Evolutionary conservation across 2,888 invertebrate genomes (phyloP).

Genomic region (Callosobruchus maculatus): DNA sequence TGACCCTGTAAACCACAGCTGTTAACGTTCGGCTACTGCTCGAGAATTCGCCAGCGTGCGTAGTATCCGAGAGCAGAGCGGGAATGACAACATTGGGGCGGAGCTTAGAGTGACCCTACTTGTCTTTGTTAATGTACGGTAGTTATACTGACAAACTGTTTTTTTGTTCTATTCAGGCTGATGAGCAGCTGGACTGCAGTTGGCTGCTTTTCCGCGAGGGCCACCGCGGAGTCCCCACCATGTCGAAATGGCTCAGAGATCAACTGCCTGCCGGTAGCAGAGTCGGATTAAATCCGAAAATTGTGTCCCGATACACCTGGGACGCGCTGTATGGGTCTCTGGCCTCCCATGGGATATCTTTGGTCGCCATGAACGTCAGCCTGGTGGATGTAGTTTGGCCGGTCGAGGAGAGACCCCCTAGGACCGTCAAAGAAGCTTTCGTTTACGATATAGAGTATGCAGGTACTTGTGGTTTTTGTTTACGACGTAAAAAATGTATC

Average conservation of each 20-base stretch:
- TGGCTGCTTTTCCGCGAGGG: slow-evolving; percentile 87
- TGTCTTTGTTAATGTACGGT: too few relatives aligned
- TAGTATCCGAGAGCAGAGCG: too few relatives aligned
- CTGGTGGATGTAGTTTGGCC: slow-evolving; percentile 77
- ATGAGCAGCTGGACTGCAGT: slow-evolving; percentile 77
- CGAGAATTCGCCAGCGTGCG: too few relatives aligned
- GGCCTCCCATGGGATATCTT: slow-evolving; percentile 42
- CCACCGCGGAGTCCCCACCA: slow-evolving; percentile 56
- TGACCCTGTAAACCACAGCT: too few relatives aligned
- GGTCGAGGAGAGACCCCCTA: slow-evolving; percentile 33
- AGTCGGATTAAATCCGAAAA: slow-evolving; percentile 65
- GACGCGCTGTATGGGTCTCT: slow-evolving; percentile 57
- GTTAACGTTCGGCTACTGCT: too few relatives aligned
- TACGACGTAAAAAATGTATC: too few relatives aligned
- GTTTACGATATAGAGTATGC: slow-evolving; percentile 52
- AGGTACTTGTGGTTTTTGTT: slow-evolving; percentile 40
- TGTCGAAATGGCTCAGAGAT: slow-evolving; percentile 67
- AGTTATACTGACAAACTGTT: too few relatives aligned
- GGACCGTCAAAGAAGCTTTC: slow-evolving; percentile 49
- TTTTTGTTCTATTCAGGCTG: slow-evolving; percentile 59
- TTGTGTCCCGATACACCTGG: slow-evolving; percentile 69
- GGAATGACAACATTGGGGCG: too few relatives aligned
- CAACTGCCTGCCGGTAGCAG: slow-evolving; percentile 48
- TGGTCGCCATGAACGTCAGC: slow-evolving; percentile 61
- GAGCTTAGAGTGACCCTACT: too few relatives aligned